phyloP scores from a whole-genome alignment of 2,888 invertebrate genomes.

The Machimus rusticus region DNA sequence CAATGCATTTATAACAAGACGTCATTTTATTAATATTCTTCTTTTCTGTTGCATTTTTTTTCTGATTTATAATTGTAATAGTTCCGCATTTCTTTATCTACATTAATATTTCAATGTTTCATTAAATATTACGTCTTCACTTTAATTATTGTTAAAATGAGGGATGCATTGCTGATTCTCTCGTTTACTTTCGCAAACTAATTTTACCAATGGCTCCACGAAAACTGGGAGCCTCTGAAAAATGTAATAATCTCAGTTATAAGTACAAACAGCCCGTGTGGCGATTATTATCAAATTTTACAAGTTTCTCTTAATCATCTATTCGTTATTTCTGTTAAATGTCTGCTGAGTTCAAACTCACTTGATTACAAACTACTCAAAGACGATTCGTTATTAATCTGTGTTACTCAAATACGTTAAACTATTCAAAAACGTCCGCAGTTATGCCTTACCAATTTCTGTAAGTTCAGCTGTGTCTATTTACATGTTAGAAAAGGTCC shows the following conservation, averaged over 20 bases:
- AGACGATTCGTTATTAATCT: constrained; percentile 46
- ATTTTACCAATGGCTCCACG: constrained; percentile 35
- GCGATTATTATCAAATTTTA: constrained; percentile 44
- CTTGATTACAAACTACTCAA: constrained; percentile 51
- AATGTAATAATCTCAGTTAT: constrained; percentile 31
- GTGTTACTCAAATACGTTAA: constrained; percentile 30
- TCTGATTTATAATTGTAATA: constrained; percentile 49
- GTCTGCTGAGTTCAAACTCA: constrained; percentile 46
- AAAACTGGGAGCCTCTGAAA: constrained; percentile 42
- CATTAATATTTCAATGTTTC: constrained; percentile 41
- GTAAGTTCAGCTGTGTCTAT: constrained; percentile 11
- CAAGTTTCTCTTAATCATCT: constrained; percentile 39
- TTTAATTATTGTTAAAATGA: constrained; percentile 44
- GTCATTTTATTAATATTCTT: constrained; percentile 53
- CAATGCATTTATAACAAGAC: constrained; percentile 62
- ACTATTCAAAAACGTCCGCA: constrained; percentile 30
- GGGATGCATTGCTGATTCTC: constrained; percentile 40
- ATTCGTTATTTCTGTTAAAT: constrained; percentile 43
- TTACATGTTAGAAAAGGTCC: constrained; percentile 33
- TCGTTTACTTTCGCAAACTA: constrained; percentile 38
- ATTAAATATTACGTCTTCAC: constrained; percentile 42
- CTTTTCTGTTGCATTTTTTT: constrained; percentile 50
- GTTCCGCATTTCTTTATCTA: constrained; percentile 48
- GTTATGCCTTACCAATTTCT: background rate
- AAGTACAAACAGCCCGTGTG: constrained; percentile 43